These are phyloP conservation scores for Dasyurus viverrinus DNA, from an alignment of 2,113 vertebrate species.

Conservation along the genomic window DNA sequence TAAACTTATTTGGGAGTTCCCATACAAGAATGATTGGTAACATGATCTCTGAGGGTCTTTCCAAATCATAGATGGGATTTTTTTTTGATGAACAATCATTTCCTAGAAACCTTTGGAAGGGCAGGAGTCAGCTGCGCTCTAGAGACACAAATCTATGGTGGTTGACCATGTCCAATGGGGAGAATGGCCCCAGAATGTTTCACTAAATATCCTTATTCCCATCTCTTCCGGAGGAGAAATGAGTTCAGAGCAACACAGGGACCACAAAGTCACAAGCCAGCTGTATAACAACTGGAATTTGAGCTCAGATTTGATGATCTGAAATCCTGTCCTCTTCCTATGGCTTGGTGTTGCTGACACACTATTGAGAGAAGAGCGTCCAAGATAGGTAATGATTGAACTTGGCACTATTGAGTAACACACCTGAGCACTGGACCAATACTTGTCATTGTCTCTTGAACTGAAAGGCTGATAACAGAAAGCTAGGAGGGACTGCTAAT, in stretches of 20 bases:
- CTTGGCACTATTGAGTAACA: not conserved
- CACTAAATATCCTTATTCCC: not conserved
- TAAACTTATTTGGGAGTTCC: not conserved
- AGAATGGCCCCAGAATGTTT: not conserved
- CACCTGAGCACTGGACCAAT: not conserved
- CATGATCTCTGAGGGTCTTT: not conserved
- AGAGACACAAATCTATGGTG: not conserved
- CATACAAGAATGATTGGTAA: not conserved
- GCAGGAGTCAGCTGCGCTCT: rapidly evolving
- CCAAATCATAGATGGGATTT: not conserved
- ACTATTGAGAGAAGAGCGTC: not conserved
- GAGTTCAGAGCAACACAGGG: not conserved
- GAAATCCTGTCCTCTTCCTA: not conserved
- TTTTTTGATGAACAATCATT: not conserved
- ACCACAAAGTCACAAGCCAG: not conserved
- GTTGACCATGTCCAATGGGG: not conserved
- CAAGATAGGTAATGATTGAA: not conserved
- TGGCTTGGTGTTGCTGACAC: not conserved
- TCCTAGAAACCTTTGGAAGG: not conserved
- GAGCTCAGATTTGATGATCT: not conserved
- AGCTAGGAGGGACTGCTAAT: not conserved
- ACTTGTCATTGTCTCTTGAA: not conserved
- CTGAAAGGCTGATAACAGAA: not conserved
- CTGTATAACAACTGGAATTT: not conserved
- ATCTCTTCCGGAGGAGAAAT: not conserved